These are phyloP conservation scores for Ostrea denselamellosa DNA, from an alignment of 1,140 invertebrate genomes.

Conservation along the genomic window DNA sequence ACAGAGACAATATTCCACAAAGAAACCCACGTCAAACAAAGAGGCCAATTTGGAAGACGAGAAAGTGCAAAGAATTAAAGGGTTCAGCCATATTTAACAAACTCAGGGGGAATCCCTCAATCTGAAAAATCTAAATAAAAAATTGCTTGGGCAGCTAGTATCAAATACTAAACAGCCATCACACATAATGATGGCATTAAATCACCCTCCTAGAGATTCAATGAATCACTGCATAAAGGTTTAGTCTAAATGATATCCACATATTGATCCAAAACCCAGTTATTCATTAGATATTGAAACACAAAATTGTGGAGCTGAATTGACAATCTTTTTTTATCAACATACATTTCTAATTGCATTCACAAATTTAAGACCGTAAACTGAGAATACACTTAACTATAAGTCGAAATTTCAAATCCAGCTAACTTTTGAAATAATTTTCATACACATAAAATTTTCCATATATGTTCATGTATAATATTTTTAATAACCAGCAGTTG, in stretches of 20 bases:
- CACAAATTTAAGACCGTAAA: no score
- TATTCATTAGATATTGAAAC: not conserved
- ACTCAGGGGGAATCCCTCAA: not conserved
- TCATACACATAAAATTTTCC: no score
- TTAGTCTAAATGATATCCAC: not conserved
- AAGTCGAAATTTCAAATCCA: no score
- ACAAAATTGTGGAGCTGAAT: no score
- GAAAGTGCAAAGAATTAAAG: conserved; percentile 14
- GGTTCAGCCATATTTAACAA: not conserved
- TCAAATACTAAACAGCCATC: not conserved
- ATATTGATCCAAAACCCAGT: not conserved
- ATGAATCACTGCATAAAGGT: not conserved
- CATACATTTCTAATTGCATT: no score
- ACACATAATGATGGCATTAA: conserved; percentile 6
- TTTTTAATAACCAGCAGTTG: no score
- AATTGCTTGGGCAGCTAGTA: conserved; percentile 10
- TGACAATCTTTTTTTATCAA: no score
- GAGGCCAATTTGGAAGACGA: not conserved
- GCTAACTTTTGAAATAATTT: no score
- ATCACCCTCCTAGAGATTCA: not conserved
- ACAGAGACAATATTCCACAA: conserved; percentile 1
- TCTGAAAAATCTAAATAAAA: not conserved
- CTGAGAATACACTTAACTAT: no score
- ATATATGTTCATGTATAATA: no score
- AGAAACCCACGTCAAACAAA: conserved; percentile 7